Percentiles rank a stretch among this genome's conserved stretches.
Evolutionary conservation across 2,888 invertebrate species (phyloP).

Genomic region (Amphiduros pacificus): DNA sequence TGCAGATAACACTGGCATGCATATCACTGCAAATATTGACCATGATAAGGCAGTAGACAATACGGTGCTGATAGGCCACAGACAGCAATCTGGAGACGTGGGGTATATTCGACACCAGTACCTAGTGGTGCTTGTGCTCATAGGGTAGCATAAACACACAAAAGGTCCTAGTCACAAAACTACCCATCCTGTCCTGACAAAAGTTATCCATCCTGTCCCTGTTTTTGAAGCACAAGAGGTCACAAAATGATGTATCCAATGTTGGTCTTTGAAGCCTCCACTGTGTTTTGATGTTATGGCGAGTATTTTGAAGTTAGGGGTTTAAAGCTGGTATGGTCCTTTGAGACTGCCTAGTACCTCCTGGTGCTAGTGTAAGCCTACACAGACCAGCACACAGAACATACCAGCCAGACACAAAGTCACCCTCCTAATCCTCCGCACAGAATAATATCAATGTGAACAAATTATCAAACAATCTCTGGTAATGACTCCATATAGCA

Average conservation of each 20-base stretch:
- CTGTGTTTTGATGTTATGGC: too few species aligned
- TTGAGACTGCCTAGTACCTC: slow-evolving; percentile 21
- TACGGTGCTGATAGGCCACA: background rate
- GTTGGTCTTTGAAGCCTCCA: too few species aligned
- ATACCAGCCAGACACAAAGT: background rate
- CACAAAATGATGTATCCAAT: too few species aligned
- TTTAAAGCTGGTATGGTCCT: too few species aligned
- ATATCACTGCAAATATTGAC: background rate
- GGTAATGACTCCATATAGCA: too few species aligned
- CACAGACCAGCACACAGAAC: slow-evolving; percentile 9
- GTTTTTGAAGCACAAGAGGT: too few species aligned
- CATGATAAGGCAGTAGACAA: background rate
- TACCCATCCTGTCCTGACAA: too few species aligned
- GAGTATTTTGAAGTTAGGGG: too few species aligned
- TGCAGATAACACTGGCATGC: background rate
- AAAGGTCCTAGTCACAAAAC: background rate
- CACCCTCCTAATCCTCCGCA: too few species aligned
- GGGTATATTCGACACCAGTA: slow-evolving; percentile 9
- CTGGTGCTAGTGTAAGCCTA: slow-evolving; percentile 10
- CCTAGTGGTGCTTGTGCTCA: slow-evolving; percentile 13
- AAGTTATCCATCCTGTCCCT: too few species aligned
- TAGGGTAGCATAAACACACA: slow-evolving; percentile 7
- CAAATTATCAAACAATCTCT: too few species aligned
- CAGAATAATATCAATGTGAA: too few species aligned
- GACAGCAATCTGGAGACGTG: background rate